phyloP scores from a whole-genome alignment of 2,113 vertebrate species.

The Calypte anna region DNA sequence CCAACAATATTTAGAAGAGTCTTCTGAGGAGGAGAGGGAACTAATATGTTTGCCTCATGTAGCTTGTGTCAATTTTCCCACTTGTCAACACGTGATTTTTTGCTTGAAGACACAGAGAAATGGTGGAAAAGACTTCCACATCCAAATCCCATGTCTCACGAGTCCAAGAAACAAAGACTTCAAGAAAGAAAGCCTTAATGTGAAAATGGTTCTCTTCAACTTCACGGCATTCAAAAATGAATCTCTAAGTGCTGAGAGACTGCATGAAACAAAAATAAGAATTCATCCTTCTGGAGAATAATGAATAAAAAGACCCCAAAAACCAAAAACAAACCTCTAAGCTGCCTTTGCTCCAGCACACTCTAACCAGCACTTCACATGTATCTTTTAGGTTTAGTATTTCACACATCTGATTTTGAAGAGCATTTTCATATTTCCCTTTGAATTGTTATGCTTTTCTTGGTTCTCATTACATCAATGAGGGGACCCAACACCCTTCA shows the following conservation, averaged over 20 bases:
- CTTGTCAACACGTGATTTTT: constrained; percentile 17
- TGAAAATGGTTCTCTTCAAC: constrained; percentile 1
- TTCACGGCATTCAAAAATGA: not conserved
- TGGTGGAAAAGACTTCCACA: not conserved
- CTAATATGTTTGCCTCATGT: not conserved
- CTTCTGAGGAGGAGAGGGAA: not conserved
- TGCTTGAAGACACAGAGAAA: constrained; percentile 15
- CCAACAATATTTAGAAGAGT: not conserved
- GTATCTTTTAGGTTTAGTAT: not conserved
- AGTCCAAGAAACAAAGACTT: not conserved
- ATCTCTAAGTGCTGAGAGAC: not conserved
- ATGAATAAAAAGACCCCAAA: not conserved
- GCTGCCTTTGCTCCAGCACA: constrained; percentile 14
- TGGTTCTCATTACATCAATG: constrained; percentile 47
- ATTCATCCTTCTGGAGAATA: constrained; percentile 8
- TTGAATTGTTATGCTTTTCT: constrained; percentile 52
- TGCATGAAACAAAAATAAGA: not conserved
- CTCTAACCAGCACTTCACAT: constrained; percentile 8
- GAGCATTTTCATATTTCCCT: constrained; percentile 47
- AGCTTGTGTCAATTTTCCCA: constrained; percentile 17
- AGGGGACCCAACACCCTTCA: constrained; percentile 10
- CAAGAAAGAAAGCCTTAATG: constrained; percentile 38
- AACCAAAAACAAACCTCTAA: not conserved
- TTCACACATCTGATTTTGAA: constrained; percentile 49
- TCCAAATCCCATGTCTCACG: not conserved